Evolutionary conservation across 2,113 vertebrate genomes (phyloP), one percentile per base, ranked within the genome.

Genomic region (Columba livia): DNA sequence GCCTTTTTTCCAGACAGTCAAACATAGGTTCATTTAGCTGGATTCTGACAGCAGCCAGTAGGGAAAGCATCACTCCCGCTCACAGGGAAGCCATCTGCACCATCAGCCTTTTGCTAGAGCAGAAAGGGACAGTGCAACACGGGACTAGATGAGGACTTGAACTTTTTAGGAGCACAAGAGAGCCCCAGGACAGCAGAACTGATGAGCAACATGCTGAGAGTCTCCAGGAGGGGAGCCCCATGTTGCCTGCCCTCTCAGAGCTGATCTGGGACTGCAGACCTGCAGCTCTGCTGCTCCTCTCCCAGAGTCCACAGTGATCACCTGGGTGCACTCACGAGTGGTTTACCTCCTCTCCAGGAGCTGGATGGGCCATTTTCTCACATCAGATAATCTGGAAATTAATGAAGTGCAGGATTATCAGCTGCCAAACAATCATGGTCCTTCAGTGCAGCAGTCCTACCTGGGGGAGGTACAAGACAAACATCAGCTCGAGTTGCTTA

Each of bases 151-250:
- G 48, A 69, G 77, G 25, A 51, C 15, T 51, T 17, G 13, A 38
- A 15, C 1, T 6, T 87, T 25, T n/a, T 5, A 29, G 78, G 70
- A 74, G 42, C 2, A 2, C 16, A 21, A 66, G 36, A 48, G 29
- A 36, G 7, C 65, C 51, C 25, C 21, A 21, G 3, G 34, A 28
- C 3, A 79, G 74, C 21, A 19, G 34, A 5, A 28, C 20, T 29
- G 40, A 65, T 42, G 51, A 47, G 3, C 15, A 25, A n/a, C 1
- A 20, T 32, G 44, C 44, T 9, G 10, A 61, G 15, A 53, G 32
- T 13, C 38, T 42, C 12, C 0, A 0, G 16, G 34, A 60, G 16
- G 15, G 31, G 11, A 61, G 11, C 26, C 6, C 13, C 3, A 1
- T 44, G 25, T 9, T 56, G 72, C 16, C 40, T 50, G 19, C 34